A percentile compares a stretch with the other conserved stretches of the same genome.
Conservation (phyloP, 2,797 vertebrate genomes). For the Gymnopithys bicolor region DNA sequence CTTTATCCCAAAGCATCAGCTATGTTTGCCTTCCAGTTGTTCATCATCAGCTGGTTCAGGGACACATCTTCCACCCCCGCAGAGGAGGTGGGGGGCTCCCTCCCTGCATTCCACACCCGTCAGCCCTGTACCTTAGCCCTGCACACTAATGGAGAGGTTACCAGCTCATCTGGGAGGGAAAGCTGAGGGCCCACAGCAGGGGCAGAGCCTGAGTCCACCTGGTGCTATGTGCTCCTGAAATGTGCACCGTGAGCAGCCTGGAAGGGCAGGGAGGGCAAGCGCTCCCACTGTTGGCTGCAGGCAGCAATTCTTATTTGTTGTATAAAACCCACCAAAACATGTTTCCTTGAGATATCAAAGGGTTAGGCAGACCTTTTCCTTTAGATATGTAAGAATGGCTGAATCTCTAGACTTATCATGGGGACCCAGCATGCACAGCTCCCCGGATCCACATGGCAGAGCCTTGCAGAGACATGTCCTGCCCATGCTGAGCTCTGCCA, state of each 20-base stretch:
- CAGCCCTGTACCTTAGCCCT: neutral
- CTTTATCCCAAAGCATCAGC: neutral
- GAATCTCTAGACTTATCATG: neutral
- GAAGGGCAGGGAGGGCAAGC: neutral
- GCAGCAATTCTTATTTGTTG: neutral
- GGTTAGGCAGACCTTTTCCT: neutral
- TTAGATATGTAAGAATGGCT: neutral
- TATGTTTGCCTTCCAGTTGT: neutral
- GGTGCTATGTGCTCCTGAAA: rapidly evolving
- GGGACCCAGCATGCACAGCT: too few species aligned
- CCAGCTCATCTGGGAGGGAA: rapidly evolving
- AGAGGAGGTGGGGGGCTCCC: neutral
- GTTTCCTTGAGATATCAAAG: neutral
- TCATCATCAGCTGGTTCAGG: neutral
- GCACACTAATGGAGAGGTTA: rapidly evolving
- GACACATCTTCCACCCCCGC: rapidly evolving
- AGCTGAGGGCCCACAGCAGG: neutral
- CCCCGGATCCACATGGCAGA: neutral
- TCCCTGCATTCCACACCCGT: rapidly evolving
- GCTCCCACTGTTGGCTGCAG: neutral
- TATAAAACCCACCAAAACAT: neutral
- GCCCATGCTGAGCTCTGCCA: rapidly evolving
- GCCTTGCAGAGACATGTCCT: neutral
- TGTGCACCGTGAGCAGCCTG: rapidly evolving
- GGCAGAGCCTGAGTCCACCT: neutral